Conservation (phyloP, 2,888 invertebrate species). For the Archips xylosteana region DNA sequence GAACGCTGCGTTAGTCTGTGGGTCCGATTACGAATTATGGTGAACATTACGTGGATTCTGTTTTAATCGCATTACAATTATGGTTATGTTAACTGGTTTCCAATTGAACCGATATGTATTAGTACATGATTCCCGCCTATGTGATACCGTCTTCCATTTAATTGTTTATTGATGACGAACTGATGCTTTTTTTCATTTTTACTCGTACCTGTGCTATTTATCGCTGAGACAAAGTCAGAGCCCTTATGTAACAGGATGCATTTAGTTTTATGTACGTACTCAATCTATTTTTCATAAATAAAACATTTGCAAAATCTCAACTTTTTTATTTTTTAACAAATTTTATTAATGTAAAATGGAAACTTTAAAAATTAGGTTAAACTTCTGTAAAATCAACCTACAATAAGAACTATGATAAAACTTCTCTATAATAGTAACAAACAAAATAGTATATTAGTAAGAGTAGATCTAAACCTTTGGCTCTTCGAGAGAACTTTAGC, state of each 20-base stretch:
- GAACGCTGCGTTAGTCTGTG: too few species aligned
- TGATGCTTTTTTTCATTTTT: slow-evolving; percentile 9
- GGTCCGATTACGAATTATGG: too few species aligned
- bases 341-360: slow-evolving; percentile 61
- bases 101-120: background rate
- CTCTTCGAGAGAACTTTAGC: slow-evolving; percentile 24
- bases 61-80: background rate
- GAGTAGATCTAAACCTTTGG: slow-evolving; percentile 41
- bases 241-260: background rate
- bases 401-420: slow-evolving; percentile 56
- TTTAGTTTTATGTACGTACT: background rate
- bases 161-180: background rate
- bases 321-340: slow-evolving; percentile 74
- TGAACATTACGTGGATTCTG: background rate
- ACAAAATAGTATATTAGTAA: slow-evolving; percentile 38
- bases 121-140: background rate
- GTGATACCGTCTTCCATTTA: slow-evolving; percentile 21
- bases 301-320: slow-evolving; percentile 54
- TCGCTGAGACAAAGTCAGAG: background rate
- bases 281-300: slow-evolving; percentile 46
- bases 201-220: background rate
- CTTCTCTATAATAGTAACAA: slow-evolving; percentile 39
- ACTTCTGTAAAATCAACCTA: slow-evolving; percentile 50
- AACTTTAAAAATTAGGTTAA: slow-evolving; percentile 55
- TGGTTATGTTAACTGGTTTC: background rate